Percentiles rank a stretch among this genome's conserved stretches.
Evolutionary conservation across 2,888 invertebrate species (phyloP).

Genomic region (Cinara cedri): DNA sequence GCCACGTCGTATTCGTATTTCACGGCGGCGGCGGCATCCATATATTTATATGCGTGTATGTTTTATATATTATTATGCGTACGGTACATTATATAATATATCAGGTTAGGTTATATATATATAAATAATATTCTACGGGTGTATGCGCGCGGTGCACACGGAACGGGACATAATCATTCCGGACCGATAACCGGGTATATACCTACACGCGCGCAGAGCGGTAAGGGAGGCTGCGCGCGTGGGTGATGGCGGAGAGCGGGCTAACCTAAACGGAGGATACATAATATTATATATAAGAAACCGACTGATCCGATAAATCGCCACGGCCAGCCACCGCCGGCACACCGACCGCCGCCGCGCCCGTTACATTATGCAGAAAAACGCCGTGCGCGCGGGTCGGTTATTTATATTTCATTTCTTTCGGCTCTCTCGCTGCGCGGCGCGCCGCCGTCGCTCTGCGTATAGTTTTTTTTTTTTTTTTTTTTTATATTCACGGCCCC

Average conservation of each 20-base stretch:
- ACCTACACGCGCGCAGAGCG: neutral
- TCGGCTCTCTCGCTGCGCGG: neutral
- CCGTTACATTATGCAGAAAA: slow-evolving; percentile 42
- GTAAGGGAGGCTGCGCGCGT: neutral
- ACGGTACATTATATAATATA: no score
- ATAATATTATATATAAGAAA: slow-evolving; percentile 25
- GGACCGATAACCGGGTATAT: no score
- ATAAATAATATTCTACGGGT: no score
- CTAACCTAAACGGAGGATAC: neutral
- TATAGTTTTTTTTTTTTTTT: neutral
- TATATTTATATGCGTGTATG: neutral
- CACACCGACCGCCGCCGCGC: neutral
- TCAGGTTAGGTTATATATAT: no score
- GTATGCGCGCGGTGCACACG: no score
- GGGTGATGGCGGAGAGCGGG: no score
- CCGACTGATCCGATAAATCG: slow-evolving; percentile 47
- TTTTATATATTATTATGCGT: no score
- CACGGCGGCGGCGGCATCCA: neutral
- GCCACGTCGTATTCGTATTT: no score
- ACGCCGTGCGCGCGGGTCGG: neutral
- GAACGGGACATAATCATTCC: no score
- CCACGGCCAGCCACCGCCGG: no score
- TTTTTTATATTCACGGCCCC: neutral
- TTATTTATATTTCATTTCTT: slow-evolving; percentile 33
- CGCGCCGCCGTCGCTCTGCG: no score